These are phyloP conservation scores for Volucella bombylans DNA, from an alignment of 2,888 invertebrate species.

Conservation along the genomic window DNA sequence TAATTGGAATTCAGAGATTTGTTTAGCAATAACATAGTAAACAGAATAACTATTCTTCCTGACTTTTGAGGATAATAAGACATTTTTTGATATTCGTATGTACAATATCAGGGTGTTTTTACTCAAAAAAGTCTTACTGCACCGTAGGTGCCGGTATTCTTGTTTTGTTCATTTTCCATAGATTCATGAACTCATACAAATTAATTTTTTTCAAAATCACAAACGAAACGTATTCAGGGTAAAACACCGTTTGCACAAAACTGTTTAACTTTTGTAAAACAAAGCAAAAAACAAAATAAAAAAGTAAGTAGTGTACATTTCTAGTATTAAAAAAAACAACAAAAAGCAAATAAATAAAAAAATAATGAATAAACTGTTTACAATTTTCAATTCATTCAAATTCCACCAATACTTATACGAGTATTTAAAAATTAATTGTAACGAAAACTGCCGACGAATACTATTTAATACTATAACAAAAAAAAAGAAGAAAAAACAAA, in stretches of 20 bases:
- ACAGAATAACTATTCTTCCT: no score
- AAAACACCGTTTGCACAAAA: slow-evolving; percentile 69
- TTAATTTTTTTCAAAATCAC: slow-evolving; percentile 22
- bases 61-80: no score
- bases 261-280: slow-evolving; percentile 23
- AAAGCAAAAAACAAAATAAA: slow-evolving; percentile 35
- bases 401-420: slow-evolving; percentile 62
- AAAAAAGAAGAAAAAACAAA: slow-evolving; percentile 9
- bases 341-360: neutral
- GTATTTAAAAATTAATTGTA: slow-evolving; percentile 54
- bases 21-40: no score
- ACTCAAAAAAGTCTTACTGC: neutral
- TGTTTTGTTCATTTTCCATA: neutral
- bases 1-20: no score
- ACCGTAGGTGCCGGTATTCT: neutral
- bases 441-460: slow-evolving; percentile 72
- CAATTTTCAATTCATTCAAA: slow-evolving; percentile 65
- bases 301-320: slow-evolving; percentile 49
- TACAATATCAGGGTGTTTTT: no score
- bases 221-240: slow-evolving; percentile 72
- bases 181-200: neutral
- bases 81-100: no score
- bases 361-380: slow-evolving; percentile 10
- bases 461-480: slow-evolving; percentile 31
- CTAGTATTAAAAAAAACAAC: slow-evolving; percentile 23